These are phyloP conservation scores for Palythoa grandis DNA, from an alignment of 92 coral and sea anemone species.

Conservation along the genomic window DNA sequence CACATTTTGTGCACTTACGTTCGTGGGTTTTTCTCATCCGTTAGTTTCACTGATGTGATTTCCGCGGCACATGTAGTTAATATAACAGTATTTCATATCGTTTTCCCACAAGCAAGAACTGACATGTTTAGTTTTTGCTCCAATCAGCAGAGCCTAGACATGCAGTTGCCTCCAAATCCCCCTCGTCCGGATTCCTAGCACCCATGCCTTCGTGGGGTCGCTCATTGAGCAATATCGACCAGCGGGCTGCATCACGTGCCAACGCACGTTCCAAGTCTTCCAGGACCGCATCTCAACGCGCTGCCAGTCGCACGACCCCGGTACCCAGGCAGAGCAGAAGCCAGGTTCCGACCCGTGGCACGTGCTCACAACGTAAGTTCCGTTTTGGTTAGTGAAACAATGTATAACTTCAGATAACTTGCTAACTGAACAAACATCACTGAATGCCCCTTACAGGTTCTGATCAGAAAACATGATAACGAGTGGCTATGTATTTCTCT, in stretches of 20 bases:
- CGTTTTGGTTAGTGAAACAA: background rate
- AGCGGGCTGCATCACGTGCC: slow-evolving; percentile 96
- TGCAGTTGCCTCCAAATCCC: slow-evolving; percentile 71
- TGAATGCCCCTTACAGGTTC: background rate
- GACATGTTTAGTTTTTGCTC: background rate
- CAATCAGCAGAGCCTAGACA: slow-evolving; percentile 64
- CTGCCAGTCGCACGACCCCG: slow-evolving; percentile 59
- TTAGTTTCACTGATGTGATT: background rate
- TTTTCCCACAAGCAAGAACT: background rate
- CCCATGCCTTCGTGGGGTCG: slow-evolving; percentile 91
- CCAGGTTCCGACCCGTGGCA: slow-evolving; percentile 82
- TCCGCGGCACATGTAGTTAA: background rate
- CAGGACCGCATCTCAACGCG: slow-evolving; percentile 63
- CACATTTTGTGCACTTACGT: too few species aligned
- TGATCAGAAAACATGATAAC: too few species aligned
- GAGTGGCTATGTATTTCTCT: too few species aligned
- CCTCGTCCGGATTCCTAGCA: slow-evolving; percentile 68
- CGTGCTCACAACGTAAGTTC: slow-evolving; percentile 95
- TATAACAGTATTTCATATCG: background rate
- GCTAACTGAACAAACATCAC: background rate
- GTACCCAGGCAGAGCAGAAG: slow-evolving; percentile 72
- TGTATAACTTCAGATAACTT: background rate
- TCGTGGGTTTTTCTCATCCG: too few species aligned
- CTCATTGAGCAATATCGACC: slow-evolving; percentile 92
- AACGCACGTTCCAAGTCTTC: slow-evolving; percentile 72